Evolutionary conservation across 2,888 invertebrate genomes (phyloP).

Genomic region (Coenonympha arcania): DNA sequence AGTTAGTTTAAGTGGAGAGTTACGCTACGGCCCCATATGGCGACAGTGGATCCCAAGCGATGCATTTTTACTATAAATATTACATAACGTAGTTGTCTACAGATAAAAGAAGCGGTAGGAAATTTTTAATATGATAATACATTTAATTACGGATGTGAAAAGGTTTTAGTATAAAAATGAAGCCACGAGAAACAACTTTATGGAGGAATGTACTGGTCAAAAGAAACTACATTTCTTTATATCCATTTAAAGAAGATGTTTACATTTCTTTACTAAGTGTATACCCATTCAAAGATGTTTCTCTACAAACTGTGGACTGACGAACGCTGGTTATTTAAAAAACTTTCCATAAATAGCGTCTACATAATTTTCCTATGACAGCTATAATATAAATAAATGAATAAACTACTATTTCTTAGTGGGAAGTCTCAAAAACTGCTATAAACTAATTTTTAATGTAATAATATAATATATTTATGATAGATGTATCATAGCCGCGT

Average conservation of each 20-base stretch:
- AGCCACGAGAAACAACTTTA: neutral
- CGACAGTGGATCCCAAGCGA: slow-evolving; percentile 14
- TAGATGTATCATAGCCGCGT: slow-evolving; percentile 9
- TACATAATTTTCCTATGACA: neutral
- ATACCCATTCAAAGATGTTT: too few species aligned
- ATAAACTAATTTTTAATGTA: slow-evolving; percentile 4
- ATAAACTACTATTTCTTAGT: neutral
- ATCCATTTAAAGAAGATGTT: neutral
- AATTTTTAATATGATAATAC: slow-evolving; percentile 8
- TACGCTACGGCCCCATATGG: neutral
- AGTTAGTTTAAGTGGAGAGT: neutral
- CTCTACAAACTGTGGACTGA: neutral
- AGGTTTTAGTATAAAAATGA: neutral
- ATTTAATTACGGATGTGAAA: neutral
- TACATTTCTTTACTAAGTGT: too few species aligned
- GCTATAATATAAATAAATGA: neutral
- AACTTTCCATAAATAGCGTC: neutral
- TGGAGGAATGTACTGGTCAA: neutral
- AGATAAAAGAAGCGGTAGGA: slow-evolving; percentile 6
- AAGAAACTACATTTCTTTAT: neutral
- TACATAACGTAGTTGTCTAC: slow-evolving; percentile 14
- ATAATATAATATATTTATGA: too few species aligned
- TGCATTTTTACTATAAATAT: slow-evolving; percentile 8
- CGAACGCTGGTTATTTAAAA: neutral
- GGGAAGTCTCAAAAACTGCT: slow-evolving; percentile 1